Conservation (phyloP, 2,113 vertebrate genomes). For the Nesogale talazaci region DNA sequence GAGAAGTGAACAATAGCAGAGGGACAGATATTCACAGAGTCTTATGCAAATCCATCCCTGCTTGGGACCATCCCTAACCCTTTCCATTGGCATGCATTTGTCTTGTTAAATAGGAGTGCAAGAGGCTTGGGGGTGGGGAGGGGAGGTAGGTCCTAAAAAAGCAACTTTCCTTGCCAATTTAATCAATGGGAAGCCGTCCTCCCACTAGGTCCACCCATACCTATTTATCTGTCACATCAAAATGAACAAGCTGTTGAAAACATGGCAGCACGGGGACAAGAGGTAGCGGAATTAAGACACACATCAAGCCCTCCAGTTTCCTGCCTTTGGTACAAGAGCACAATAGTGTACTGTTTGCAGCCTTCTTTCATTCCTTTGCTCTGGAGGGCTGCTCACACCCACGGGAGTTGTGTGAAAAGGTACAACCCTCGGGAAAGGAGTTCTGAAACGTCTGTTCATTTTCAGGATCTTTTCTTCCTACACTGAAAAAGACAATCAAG, state of each 20-base stretch:
- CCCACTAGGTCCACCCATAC: slow-evolving; percentile 56
- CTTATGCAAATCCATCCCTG: background rate
- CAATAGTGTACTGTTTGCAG: slow-evolving; percentile 51
- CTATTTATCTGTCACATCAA: slow-evolving; percentile 72
- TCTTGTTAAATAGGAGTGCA: slow-evolving; percentile 57
- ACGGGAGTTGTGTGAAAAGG: slow-evolving; percentile 53
- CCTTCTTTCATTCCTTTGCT: slow-evolving; percentile 57
- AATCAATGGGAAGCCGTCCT: slow-evolving; percentile 1
- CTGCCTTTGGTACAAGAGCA: slow-evolving; percentile 65
- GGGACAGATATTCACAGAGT: background rate
- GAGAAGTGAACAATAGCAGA: background rate
- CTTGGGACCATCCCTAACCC: background rate
- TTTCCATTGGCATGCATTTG: background rate
- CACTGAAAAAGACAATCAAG: slow-evolving; percentile 46
- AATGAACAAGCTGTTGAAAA: slow-evolving; percentile 71
- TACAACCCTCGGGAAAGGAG: background rate
- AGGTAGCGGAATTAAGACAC: slow-evolving; percentile 59
- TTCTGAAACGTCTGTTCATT: background rate
- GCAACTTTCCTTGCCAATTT: slow-evolving; percentile 54
- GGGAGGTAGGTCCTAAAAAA: slow-evolving; percentile 29
- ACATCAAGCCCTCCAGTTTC: slow-evolving; percentile 55
- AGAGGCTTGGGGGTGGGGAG: background rate
- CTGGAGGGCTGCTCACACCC: slow-evolving; percentile 40
- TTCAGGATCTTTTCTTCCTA: background rate
- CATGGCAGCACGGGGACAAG: slow-evolving; percentile 45